Evolutionary conservation across 2,888 invertebrate genomes (phyloP), one percentile per base, ranked within the genome.

Genomic region (Alcis repandata): DNA sequence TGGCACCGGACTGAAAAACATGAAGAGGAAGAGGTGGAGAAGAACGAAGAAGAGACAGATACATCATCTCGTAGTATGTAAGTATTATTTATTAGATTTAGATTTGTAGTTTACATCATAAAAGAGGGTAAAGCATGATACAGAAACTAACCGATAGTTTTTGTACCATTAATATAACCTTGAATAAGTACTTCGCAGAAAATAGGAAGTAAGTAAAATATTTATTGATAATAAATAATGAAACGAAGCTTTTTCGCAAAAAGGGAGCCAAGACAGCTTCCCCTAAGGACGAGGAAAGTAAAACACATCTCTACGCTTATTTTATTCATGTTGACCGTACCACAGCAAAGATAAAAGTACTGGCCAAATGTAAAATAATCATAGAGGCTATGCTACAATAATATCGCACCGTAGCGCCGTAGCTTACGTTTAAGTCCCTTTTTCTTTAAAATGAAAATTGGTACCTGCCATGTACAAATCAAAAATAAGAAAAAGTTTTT

Each of bases 141-240:
- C 19, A 10, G 20, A 17, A 8, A 15, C 1, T 41, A 9, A 41
- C 6, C 7, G 6, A 8, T 41, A 7, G 6, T n/a, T 41, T 17
- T 7, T 15, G 10, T 11, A 36, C 3, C 9, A 36, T n/a, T 38
- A n/a, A 13, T 38, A 2, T 4, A n/a, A n/a, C 36, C 36, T 11
- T 43, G 19, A 9, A 7, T 2, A 9, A 19, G 10, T 45, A 20
- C 20, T 45, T 20, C 20, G 20, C 11, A 15, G 19, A 17, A 49
- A 49, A 33, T 33, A 49, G 54, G 32, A 54, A 43, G 54, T 19
- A 10, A 43, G 3, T 54, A 32, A 41, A 32, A 32, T 43, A 54
- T 43, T 43, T 54, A 54, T 54, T 43, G 43, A 54, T 54, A 54
- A 43, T 54, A 54, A 43, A 54, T 43, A 54, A 54, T 54, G 32